These are phyloP conservation scores for Aphidoletes aphidimyza DNA, from an alignment of 2,888 invertebrate genomes.

Conservation along the genomic window DNA sequence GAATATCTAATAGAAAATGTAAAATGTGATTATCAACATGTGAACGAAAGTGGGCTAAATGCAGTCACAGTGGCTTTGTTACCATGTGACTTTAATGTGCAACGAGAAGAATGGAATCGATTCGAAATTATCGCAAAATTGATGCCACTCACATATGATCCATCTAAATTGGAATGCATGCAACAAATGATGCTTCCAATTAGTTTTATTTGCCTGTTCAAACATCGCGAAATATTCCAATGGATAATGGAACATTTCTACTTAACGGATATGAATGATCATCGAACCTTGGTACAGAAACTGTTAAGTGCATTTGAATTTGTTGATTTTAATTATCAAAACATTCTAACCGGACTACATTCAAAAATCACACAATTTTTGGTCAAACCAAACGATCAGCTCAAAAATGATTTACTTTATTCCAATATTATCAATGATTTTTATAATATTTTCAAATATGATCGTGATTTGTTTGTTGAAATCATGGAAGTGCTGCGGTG, in stretches of 20 bases:
- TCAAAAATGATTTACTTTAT: constrained; percentile 22
- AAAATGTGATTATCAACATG: constrained; percentile 54
- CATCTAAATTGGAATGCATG: background rate
- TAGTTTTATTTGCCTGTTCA: background rate
- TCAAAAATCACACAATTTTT: background rate
- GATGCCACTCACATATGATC: background rate
- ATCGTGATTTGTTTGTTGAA: background rate
- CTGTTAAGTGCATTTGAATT: background rate
- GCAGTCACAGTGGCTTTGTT: background rate
- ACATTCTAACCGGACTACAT: background rate
- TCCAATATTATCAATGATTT: background rate
- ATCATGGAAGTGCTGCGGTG: background rate
- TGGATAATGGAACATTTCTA: constrained; percentile 17
- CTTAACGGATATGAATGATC: background rate
- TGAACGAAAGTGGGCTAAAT: constrained; percentile 35
- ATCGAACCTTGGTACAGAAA: constrained; percentile 6
- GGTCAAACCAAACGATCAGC: background rate
- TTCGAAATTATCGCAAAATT: constrained; percentile 13
- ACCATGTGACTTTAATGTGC: background rate
- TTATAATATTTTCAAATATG: background rate
- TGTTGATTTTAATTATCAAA: background rate
- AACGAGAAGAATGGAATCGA: background rate
- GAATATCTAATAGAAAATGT: constrained; percentile 56
- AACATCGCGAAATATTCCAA: background rate
- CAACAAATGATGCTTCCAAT: background rate